Conservation (phyloP, 2,797 vertebrate genomes). For the Sebastes minor region DNA sequence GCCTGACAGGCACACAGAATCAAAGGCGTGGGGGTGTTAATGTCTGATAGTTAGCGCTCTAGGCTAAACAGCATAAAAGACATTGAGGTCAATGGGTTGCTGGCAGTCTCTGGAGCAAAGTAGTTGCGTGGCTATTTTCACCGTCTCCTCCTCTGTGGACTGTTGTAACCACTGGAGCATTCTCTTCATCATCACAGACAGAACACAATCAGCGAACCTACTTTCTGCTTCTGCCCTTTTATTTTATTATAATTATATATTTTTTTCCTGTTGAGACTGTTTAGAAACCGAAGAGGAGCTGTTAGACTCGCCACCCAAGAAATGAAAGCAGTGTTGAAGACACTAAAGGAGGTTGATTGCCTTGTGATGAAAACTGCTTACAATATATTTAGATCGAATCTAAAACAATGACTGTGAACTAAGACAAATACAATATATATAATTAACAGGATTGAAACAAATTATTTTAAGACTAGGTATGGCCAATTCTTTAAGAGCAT, state of each 20-base stretch:
- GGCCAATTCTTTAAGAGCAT: neutral
- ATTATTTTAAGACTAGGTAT: neutral
- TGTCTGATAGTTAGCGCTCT: slow-evolving; percentile 75
- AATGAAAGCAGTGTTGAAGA: neutral
- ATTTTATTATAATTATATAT: slow-evolving; percentile 20
- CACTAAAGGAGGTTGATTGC: neutral
- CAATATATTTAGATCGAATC: slow-evolving; percentile 1
- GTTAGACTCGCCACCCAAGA: neutral
- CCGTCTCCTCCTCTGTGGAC: slow-evolving; percentile 58
- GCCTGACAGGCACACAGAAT: slow-evolving; percentile 67
- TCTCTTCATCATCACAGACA: slow-evolving; percentile 62
- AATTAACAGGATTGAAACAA: neutral
- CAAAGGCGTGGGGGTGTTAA: slow-evolving; percentile 71
- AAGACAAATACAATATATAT: neutral
- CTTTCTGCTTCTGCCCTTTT: slow-evolving; percentile 43
- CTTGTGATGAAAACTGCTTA: neutral
- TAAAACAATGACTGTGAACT: neutral
- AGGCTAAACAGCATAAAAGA: slow-evolving; percentile 77
- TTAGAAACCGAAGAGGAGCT: slow-evolving; percentile 3
- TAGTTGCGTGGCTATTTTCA: slow-evolving; percentile 72
- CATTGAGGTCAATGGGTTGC: slow-evolving; percentile 81
- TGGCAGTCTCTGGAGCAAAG: slow-evolving; percentile 68
- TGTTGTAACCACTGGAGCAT: slow-evolving; percentile 68
- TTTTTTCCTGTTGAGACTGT: slow-evolving; percentile 3
- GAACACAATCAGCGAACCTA: slow-evolving; percentile 65